Conservation (phyloP, 2,888 invertebrate genomes). For the Cheilosia vernalis region DNA sequence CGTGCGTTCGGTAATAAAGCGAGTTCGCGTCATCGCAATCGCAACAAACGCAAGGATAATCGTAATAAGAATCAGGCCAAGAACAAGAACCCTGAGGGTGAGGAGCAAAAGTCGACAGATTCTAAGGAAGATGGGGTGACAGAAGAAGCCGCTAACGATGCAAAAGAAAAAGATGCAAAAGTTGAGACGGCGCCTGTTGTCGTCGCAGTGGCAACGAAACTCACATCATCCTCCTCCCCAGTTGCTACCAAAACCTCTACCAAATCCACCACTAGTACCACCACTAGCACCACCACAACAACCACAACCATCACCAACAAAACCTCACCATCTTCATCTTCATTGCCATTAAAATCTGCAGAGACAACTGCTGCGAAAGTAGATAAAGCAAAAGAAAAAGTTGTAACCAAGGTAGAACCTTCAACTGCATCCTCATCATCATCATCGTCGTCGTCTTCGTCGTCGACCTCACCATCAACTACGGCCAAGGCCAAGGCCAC, state of each 20-base stretch:
- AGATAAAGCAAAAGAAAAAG: slow-evolving; percentile 51
- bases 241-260: slow-evolving; percentile 53
- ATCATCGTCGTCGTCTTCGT: slow-evolving; percentile 49
- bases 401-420: slow-evolving; percentile 39
- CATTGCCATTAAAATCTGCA: slow-evolving; percentile 64
- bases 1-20: slow-evolving; percentile 74
- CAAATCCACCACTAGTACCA: slow-evolving; percentile 42
- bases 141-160: slow-evolving; percentile 20
- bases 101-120: slow-evolving; percentile 3
- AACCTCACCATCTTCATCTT: slow-evolving; percentile 66
- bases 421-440: slow-evolving; percentile 37
- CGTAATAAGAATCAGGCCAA: slow-evolving; percentile 65
- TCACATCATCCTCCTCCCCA: slow-evolving; percentile 52
- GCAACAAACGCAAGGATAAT: slow-evolving; percentile 73
- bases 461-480: slow-evolving; percentile 44
- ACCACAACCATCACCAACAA: slow-evolving; percentile 56
- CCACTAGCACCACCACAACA: slow-evolving; percentile 8
- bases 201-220: slow-evolving; percentile 43
- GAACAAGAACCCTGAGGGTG: slow-evolving; percentile 60
- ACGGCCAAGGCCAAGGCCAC: slow-evolving; percentile 23
- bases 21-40: slow-evolving; percentile 74
- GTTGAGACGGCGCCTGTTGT: slow-evolving; percentile 38
- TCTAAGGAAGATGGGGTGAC: slow-evolving; percentile 25
- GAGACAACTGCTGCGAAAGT: slow-evolving; percentile 35
- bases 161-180: slow-evolving; percentile 38